These are phyloP conservation scores for Lithobates sylvaticus DNA, from an alignment of 2,797 vertebrate genomes.

Conservation along the genomic window DNA sequence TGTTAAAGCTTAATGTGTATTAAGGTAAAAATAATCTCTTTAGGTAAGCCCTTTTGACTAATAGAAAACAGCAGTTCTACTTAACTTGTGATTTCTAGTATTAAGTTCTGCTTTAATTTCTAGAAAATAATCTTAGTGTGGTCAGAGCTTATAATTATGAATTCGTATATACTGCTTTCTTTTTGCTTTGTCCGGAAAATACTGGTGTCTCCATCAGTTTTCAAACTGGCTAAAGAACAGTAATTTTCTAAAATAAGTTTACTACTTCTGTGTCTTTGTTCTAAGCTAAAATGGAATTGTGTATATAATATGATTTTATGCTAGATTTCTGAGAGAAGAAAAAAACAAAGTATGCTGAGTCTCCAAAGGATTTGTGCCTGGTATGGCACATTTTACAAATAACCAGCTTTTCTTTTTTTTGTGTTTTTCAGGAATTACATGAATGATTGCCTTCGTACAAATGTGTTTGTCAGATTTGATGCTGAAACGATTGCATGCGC, in stretches of 20 bases:
- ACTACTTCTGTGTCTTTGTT: not conserved
- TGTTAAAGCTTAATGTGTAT: not conserved
- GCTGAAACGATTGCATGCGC: constrained; percentile 98
- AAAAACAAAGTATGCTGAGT: constrained; percentile 63
- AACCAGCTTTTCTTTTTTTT: constrained; percentile 3
- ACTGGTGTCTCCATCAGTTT: not conserved
- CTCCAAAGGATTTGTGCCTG: constrained; percentile 8
- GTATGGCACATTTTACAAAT: not conserved
- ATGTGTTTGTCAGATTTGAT: constrained; percentile 98
- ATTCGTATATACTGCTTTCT: not conserved
- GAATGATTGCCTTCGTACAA: constrained; percentile 96
- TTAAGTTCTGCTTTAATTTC: too few species aligned
- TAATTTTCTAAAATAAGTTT: too few species aligned
- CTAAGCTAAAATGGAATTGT: not conserved
- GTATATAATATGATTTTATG: not conserved
- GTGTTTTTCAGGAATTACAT: constrained; percentile 94
- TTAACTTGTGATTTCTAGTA: too few species aligned
- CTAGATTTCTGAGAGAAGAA: constrained; percentile 30
- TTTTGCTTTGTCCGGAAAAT: not conserved
- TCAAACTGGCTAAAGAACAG: too few species aligned
- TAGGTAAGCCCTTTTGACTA: too few species aligned
- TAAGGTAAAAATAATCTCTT: too few species aligned
- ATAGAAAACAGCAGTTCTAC: too few species aligned
- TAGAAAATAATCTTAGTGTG: too few species aligned
- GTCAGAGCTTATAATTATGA: too few species aligned